phyloP scores from a whole-genome alignment of 2,888 invertebrate species.

The Lasius platythorax region DNA sequence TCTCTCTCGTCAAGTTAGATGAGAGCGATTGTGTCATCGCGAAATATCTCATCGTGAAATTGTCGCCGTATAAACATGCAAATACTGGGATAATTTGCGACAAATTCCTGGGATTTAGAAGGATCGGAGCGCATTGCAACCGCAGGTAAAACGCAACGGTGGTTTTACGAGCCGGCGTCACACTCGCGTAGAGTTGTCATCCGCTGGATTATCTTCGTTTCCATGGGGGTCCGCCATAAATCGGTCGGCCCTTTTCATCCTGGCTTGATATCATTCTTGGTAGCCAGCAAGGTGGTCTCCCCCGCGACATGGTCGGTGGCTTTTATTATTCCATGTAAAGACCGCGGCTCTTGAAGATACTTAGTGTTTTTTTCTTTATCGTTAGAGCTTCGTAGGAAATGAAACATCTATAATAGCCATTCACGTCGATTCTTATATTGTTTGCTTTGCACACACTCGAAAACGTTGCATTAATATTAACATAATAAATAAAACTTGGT shows the following conservation, averaged over 20 bases:
- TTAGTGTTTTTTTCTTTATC: slow-evolving; percentile 58
- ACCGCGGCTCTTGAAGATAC: slow-evolving; percentile 40
- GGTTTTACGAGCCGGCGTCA: slow-evolving; percentile 11
- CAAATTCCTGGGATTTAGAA: slow-evolving; percentile 56
- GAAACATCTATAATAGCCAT: neutral
- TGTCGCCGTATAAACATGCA: neutral
- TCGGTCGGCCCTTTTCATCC: slow-evolving; percentile 67
- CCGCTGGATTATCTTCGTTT: slow-evolving; percentile 70
- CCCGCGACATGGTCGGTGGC: slow-evolving; percentile 12
- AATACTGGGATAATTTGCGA: slow-evolving; percentile 25
- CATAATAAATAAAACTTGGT: slow-evolving; percentile 12
- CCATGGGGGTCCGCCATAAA: slow-evolving; percentile 64
- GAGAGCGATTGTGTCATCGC: neutral
- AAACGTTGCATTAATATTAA: neutral
- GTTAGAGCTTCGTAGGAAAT: neutral
- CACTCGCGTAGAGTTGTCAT: slow-evolving; percentile 51
- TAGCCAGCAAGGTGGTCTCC: slow-evolving; percentile 65
- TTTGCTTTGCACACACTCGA: neutral
- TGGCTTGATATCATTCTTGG: slow-evolving; percentile 57
- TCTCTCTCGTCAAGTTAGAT: neutral
- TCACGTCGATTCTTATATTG: neutral
- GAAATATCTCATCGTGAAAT: neutral
- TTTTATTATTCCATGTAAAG: slow-evolving; percentile 54
- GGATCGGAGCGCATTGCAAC: slow-evolving; percentile 20
- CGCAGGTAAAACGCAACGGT: slow-evolving; percentile 48